Evolutionary conservation across 2,113 vertebrate genomes (phyloP).

Genomic region (Monarcha castaneiventris): DNA sequence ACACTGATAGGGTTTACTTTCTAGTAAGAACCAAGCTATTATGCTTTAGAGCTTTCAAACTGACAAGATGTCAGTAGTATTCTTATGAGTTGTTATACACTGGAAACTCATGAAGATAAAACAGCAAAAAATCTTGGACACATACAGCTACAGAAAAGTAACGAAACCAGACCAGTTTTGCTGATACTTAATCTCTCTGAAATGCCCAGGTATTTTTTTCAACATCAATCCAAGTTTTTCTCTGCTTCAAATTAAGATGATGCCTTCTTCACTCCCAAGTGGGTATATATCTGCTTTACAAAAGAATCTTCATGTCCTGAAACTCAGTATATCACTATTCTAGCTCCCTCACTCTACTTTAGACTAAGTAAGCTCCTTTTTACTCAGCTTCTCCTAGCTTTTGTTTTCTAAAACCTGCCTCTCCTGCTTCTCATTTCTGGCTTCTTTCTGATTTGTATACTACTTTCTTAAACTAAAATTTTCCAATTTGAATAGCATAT

Average conservation of each 20-base stretch:
- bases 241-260: neutral
- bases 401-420: neutral
- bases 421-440: neutral
- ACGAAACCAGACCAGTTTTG: neutral
- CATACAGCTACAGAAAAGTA: neutral
- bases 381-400: neutral
- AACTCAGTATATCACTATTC: neutral
- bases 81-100: neutral
- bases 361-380: neutral
- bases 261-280: fast-evolving
- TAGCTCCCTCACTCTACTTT: neutral
- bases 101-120: neutral
- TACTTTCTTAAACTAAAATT: neutral
- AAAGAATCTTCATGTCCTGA: neutral
- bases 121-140: neutral
- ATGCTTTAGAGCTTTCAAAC: neutral
- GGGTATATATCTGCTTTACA: neutral
- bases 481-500: neutral
- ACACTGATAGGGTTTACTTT: conserved; percentile 22
- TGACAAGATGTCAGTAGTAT: neutral
- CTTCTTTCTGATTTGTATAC: neutral
- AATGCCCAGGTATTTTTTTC: neutral
- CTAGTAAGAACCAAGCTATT: neutral
- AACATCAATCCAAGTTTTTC: neutral
- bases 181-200: neutral